phyloP scores from a whole-genome alignment of 2,797 vertebrate species.

The Gallirallus australis region DNA sequence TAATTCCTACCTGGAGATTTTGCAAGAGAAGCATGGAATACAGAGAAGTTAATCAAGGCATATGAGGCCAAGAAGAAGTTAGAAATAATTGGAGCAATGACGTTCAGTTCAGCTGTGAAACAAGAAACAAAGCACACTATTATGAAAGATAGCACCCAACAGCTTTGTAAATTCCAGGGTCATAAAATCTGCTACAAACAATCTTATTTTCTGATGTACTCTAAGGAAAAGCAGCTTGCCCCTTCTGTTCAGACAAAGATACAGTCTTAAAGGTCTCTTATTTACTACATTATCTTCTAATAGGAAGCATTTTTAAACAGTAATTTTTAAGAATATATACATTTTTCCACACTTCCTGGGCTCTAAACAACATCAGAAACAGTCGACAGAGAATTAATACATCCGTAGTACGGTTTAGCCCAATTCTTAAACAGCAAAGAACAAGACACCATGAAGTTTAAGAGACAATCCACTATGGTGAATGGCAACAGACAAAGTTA shows the following conservation, averaged over 20 bases:
- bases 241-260: neutral
- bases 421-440: neutral
- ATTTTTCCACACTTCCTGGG: neutral
- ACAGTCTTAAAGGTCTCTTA: neutral
- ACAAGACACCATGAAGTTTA: neutral
- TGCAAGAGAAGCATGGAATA: conserved; percentile 98
- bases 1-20: conserved; percentile 94
- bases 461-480: neutral
- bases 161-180: neutral
- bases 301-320: neutral
- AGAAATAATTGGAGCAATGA: conserved; percentile 97
- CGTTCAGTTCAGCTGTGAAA: conserved; percentile 89
- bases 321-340: neutral
- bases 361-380: neutral
- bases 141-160: neutral
- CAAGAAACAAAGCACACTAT: neutral
- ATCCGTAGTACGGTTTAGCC: neutral
- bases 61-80: conserved; percentile 99
- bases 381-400: neutral
- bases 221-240: neutral
- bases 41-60: conserved; percentile 98
- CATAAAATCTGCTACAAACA: neutral
- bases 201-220: neutral
- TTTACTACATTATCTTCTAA: neutral
- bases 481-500: neutral